These are phyloP conservation scores for Athalia cordata DNA, from an alignment of 2,888 invertebrate genomes.

Conservation along the genomic window DNA sequence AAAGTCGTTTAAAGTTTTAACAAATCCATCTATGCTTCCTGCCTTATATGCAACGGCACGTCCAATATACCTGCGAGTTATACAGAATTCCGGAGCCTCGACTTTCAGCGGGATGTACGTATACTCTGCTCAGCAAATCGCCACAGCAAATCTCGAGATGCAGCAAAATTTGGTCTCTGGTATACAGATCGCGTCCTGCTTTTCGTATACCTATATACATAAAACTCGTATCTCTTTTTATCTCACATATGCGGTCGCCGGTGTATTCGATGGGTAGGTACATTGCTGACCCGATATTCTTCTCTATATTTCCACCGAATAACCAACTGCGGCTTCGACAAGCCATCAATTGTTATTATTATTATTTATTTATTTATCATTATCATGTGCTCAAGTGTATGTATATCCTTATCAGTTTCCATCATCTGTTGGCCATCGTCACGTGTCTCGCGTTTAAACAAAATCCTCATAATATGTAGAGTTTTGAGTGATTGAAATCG, in stretches of 20 bases:
- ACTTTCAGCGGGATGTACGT: constrained; percentile 23
- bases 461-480: too few relatives aligned
- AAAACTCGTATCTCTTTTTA: background rate
- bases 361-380: too few relatives aligned
- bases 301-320: background rate
- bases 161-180: constrained; percentile 1
- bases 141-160: constrained; percentile 21
- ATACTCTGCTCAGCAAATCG: constrained; percentile 40
- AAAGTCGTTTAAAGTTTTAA: constrained; percentile 8
- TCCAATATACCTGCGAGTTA: constrained; percentile 2
- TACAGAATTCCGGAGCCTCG: constrained; percentile 22
- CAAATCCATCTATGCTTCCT: constrained; percentile 34
- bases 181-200: constrained; percentile 12
- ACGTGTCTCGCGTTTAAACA: too few relatives aligned
- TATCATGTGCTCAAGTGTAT: too few relatives aligned
- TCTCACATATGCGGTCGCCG: background rate
- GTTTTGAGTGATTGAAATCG: too few relatives aligned
- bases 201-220: background rate
- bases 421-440: too few relatives aligned
- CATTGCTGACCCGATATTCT: constrained; percentile 24
- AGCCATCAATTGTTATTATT: too few relatives aligned
- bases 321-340: too few relatives aligned
- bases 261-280: background rate
- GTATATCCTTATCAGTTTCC: too few relatives aligned
- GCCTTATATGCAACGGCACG: constrained; percentile 31